Base-by-base conservation (phyloP, 2,797 vertebrate genomes). In the Agapornis canus region DNA sequence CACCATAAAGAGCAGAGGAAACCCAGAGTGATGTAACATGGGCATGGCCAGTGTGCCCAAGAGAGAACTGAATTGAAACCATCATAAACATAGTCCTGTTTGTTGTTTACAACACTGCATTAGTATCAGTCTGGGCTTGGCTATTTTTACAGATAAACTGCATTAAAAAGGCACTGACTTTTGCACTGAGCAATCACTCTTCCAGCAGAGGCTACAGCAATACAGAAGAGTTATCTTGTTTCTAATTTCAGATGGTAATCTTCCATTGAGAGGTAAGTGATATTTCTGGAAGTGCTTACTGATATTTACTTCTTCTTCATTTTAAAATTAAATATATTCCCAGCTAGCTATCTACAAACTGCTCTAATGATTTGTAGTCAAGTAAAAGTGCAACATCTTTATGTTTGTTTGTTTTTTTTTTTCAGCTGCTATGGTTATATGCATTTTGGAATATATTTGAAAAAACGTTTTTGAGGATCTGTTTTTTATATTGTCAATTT, bases 11-110 rank as follows among this genome's bases (percentile, higher is more conserved):
- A 18, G 22, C 0, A 1, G 31, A 69, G 9, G 13, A 80, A 11
- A 87, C 7, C 1, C 19, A 77, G 22, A 59, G 22, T 5, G 47
- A 85, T 73, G n/a, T 42, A 39, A 45, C 0, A 4, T 0, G 0
- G 13, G 52, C 5, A 54, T 22, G 13, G 19, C 15, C 27, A 56
- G 11, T 1, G 2, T 66, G 32, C 18, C 48, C 3, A 10, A 71
- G 32, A 43, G 9, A 29, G 10, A 65, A 59, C 21, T 35, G 19
- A 13, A 22, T 1, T 57, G 27, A 87, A 87, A 23, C 12, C 3
- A 18, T 17, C 37, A 13, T 13, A 59, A 69, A 32, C 1, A 3
- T 20, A 77, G 31, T 8, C 5, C 22, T 23, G 6, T n/a, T 56
- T n/a, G 19, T 19, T 13, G 9, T 31, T 32, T 3, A 81, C 42